Evolutionary conservation across 1,140 invertebrate species (phyloP), one percentile per base, ranked within the genome.

Genomic region (Eriocheir sinensis): DNA sequence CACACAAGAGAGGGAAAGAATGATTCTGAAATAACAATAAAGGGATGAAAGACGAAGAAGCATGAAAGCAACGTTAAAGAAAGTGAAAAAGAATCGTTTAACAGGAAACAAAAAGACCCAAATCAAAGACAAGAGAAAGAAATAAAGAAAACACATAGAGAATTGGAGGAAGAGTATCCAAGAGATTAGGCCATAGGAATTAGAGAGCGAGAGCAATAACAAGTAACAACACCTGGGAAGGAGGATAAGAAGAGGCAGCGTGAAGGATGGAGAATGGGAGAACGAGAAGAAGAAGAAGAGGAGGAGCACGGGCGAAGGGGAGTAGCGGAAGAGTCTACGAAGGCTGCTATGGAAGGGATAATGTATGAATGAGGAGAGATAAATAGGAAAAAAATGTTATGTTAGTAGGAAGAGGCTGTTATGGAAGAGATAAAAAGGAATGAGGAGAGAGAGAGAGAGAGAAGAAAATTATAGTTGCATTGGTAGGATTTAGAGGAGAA

Each of bases 381-480:
- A 72, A 72, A 72, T 15, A 72, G 60, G n/a, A 72, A 72, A 72
- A 72, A 72, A 72, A 72, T 72, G 60, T 72, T 15, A 72, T 72
- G n/a, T 15, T 72, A 72, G n/a, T 72, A 72, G 60, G 60, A 72
- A 15, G 60, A 72, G 60, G 60, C 12, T 15, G 60, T 72, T 15
- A 72, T 72, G 60, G 12, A n/a, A 72, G 12, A n/a, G n/a, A n/a
- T n/a, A n/a, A n/a, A n/a, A n/a, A n/a, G n/a, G n/a, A 15, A 72
- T 72, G 60, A 15, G n/a, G 12, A 12, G 80, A n/a, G 27, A 83
- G 80, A 83, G 17, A n/a, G 80, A 83, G 80, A 83, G 80, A n/a
- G 80, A 83, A 38, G 36, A 0, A 83, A 12, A n/a, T n/a, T 83
- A 21, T 53, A 21, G 1, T 53, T 2, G 48, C 12, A 9, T 48